These are phyloP conservation scores for Sisyra terminalis DNA, from an alignment of 2,888 invertebrate species.

Conservation along the genomic window DNA sequence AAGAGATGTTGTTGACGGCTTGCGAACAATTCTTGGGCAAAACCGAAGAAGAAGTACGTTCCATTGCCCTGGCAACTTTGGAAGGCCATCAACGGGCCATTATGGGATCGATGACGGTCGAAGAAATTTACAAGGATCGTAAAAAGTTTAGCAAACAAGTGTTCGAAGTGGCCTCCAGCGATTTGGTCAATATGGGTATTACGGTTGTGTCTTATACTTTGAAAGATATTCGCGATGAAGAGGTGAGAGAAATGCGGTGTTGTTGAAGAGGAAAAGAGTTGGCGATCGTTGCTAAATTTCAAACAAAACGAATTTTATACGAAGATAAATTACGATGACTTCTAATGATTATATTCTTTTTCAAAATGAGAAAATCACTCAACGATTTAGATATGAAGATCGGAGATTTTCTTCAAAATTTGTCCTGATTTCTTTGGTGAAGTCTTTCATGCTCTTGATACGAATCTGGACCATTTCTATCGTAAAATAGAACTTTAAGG, in stretches of 20 bases:
- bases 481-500: no score
- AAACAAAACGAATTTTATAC: no score
- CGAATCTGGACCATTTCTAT: no score
- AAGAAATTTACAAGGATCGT: slow-evolving; percentile 90
- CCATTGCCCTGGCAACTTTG: slow-evolving; percentile 78
- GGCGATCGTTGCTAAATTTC: no score
- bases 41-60: slow-evolving; percentile 71
- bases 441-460: no score
- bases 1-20: slow-evolving; percentile 77
- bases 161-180: slow-evolving; percentile 88
- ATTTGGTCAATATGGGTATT: slow-evolving; percentile 92
- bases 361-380: no score
- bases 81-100: slow-evolving; percentile 92
- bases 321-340: no score
- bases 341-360: no score
- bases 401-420: no score
- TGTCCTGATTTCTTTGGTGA: no score
- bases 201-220: slow-evolving; percentile 89
- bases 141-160: slow-evolving; percentile 92
- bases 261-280: no score
- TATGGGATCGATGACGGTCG: slow-evolving; percentile 94
- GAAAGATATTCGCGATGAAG: slow-evolving; percentile 88
- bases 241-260: slow-evolving; percentile 39
- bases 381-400: no score
- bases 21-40: slow-evolving; percentile 91